Evolutionary conservation across 2,797 vertebrate species (phyloP), one percentile per base, ranked within the genome.

Genomic region (Toxotes lorentzi): DNA sequence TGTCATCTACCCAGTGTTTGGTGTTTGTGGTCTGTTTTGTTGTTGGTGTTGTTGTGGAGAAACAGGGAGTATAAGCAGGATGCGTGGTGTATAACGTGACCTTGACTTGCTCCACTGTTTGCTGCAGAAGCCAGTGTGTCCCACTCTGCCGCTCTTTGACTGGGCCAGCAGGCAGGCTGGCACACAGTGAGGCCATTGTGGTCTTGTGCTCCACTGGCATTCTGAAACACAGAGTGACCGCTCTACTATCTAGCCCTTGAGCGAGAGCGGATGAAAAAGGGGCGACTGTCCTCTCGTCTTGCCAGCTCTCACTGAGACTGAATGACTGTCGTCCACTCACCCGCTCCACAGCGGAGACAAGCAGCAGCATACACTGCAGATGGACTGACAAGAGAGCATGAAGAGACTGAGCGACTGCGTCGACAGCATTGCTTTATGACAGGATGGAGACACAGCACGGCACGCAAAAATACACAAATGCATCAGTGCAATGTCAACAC

Each of bases 171-270:
- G 43, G 34, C 71, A 5, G 62, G 30, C 71, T 50, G 64, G 68
- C 70, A 59, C 76, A 90, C 83, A 91, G 64, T 76, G 83, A 73
- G 65, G 19, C 56, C 60, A 70, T 89, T 91, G 83, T 91, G 40
- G 65, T 71, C 61, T 53, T 40, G 21, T 78, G 48, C 68, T 70
- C 76, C 30, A 53, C 47, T 64, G 78, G 62, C 76, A 47, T 73
- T 80, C 50, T 79, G 72, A 79, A 72, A 75, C 67, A 74, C 64
- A 70, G 57, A 73, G 50, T 54, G 65, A 59, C 51, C 56, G 24
- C 73, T 81, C 65, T 38, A 63, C 67, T 78, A 48, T 89, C 74
- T 64, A 7, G 23, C 57, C 59, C 60, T 80, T 17, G 34, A 79
- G 58, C n/a, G 16, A 41, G 45, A 51, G 64, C 2, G 14, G 53